Evolutionary conservation across 37 sponge, comb jelly and placozoan species (phyloP).

Genomic region (Hexactinellida sp.): DNA sequence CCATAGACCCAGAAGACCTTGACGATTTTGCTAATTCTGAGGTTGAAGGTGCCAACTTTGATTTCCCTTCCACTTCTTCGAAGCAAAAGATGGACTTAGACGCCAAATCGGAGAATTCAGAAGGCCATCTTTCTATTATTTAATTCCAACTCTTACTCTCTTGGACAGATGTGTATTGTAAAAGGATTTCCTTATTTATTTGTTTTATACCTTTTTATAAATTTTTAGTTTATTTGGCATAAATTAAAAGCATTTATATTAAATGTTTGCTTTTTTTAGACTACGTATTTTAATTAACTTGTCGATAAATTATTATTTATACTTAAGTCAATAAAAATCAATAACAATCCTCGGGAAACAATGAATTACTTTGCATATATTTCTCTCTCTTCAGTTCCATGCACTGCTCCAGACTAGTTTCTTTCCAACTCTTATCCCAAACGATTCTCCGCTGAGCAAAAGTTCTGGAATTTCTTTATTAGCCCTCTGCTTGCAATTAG

Average conservation of each 20-base stretch:
- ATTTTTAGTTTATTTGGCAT: not conserved
- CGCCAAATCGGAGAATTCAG: not conserved
- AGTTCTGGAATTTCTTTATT: not conserved
- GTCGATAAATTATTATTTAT: no score
- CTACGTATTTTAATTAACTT: no score
- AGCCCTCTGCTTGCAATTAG: not conserved
- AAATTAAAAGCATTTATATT: no score
- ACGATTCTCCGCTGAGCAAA: not conserved
- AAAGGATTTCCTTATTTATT: not conserved
- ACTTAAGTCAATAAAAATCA: no score
- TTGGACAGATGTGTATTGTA: not conserved
- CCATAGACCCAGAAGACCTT: not conserved
- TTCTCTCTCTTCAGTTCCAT: not conserved
- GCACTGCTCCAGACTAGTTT: not conserved
- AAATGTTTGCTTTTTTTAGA: no score
- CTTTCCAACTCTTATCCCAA: slow-evolving; percentile 11
- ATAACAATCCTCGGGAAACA: no score
- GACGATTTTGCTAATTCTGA: not conserved
- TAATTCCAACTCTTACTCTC: no score
- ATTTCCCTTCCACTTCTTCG: slow-evolving; percentile 1
- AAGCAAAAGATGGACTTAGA: not conserved
- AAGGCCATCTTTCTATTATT: not conserved
- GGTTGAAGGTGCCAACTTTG: not conserved
- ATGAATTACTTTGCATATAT: no score
- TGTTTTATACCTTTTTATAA: not conserved